Evolutionary conservation across 2,888 invertebrate species (phyloP).

Genomic region (Drosophila testacea): DNA sequence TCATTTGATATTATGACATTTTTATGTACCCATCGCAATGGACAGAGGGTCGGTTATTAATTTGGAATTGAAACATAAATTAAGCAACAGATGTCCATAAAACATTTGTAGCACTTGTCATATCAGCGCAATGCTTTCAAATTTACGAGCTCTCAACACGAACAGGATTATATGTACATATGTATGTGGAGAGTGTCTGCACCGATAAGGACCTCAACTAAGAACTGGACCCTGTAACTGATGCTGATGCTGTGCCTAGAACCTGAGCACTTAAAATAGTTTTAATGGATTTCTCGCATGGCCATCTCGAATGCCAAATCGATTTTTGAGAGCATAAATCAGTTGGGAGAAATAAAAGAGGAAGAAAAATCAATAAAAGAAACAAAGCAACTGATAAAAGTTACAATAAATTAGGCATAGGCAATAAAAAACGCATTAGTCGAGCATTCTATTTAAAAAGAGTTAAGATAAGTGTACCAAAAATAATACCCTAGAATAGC

Average conservation of each 20-base stretch:
- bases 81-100: constrained; percentile 74
- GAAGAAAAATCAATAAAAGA: constrained; percentile 48
- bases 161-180: constrained; percentile 1
- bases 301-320: constrained; percentile 55
- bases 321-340: constrained; percentile 68
- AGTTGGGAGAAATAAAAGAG: constrained; percentile 19
- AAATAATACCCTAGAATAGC: constrained; percentile 1
- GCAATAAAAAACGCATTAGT: constrained; percentile 58
- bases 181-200: background rate
- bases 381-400: constrained; percentile 53
- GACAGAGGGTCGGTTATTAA: constrained; percentile 27
- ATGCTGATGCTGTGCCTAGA: constrained; percentile 26
- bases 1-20: constrained; percentile 75
- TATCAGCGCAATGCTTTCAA: constrained; percentile 56
- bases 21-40: constrained; percentile 56
- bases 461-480: constrained; percentile 19
- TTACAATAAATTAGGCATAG: constrained; percentile 57
- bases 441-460: background rate
- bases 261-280: constrained; percentile 43
- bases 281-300: constrained; percentile 45
- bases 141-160: constrained; percentile 60
- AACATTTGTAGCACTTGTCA: constrained; percentile 72
- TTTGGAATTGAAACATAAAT: constrained; percentile 73
- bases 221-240: constrained; percentile 14
- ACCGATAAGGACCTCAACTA: constrained; percentile 59